Percentiles rank a stretch among this genome's conserved stretches.
phyloP scores from a whole-genome alignment of 2,888 invertebrate species.

The Eristalis pertinax region DNA sequence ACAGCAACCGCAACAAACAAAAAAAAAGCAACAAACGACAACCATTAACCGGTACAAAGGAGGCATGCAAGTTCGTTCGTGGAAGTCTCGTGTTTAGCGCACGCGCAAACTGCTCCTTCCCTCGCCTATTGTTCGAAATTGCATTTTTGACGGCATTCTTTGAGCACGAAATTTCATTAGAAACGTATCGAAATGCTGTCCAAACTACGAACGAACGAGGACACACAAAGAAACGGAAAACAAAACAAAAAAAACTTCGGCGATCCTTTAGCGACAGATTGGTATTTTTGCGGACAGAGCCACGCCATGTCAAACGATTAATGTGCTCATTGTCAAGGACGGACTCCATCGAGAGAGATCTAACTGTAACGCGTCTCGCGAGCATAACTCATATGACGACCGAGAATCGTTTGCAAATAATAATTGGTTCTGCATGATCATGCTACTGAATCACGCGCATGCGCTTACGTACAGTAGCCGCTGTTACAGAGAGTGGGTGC shows the following conservation, averaged over 20 bases:
- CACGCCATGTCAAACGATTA: slow-evolving; percentile 53
- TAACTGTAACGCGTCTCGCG: slow-evolving; percentile 63
- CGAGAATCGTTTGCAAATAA: slow-evolving; percentile 37
- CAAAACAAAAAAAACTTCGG: slow-evolving; percentile 53
- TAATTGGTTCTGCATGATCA: slow-evolving; percentile 66
- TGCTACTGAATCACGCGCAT: slow-evolving; percentile 65
- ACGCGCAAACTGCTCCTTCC: slow-evolving; percentile 78
- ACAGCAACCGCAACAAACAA: slow-evolving; percentile 2
- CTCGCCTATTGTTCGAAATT: slow-evolving; percentile 68
- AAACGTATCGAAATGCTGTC: slow-evolving; percentile 44
- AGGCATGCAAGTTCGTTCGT: slow-evolving; percentile 75
- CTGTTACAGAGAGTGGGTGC: slow-evolving; percentile 29
- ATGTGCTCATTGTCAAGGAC: slow-evolving; percentile 70
- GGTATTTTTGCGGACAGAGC: slow-evolving; percentile 49
- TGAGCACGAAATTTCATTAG: slow-evolving; percentile 71
- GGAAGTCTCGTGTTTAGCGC: slow-evolving; percentile 82
- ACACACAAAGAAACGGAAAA: slow-evolving; percentile 8
- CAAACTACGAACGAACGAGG: slow-evolving; percentile 1
- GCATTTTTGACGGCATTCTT: slow-evolving; percentile 73
- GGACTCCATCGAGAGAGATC: slow-evolving; percentile 5
- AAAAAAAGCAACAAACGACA: slow-evolving; percentile 41
- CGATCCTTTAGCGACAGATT: slow-evolving; percentile 54
- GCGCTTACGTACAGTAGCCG: not conserved
- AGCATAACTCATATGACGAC: slow-evolving; percentile 61
- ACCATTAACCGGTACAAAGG: slow-evolving; percentile 61